phyloP scores from a whole-genome alignment of 2,797 vertebrate genomes.

The Notoglanidium macrostoma region DNA sequence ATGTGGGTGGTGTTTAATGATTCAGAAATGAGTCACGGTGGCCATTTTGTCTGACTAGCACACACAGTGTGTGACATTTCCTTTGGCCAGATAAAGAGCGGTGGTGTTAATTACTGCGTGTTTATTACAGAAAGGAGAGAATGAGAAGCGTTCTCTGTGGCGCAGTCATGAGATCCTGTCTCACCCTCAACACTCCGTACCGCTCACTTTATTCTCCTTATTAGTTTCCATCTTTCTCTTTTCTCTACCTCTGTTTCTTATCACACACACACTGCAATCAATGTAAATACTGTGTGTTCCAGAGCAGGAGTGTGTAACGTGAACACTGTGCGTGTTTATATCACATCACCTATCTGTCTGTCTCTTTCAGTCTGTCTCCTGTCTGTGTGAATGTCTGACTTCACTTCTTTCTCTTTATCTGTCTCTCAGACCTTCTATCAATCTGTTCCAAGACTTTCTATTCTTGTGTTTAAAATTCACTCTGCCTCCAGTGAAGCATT shows the following conservation, averaged over 20 bases:
- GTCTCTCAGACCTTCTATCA: background rate
- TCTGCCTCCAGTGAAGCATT: background rate
- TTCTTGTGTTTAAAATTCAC: background rate
- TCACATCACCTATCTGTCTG: background rate
- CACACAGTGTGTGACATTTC: background rate
- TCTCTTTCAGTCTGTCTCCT: background rate
- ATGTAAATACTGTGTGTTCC: background rate
- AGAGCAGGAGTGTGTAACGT: background rate
- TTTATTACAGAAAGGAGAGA: conserved; percentile 1
- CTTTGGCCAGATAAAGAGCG: background rate
- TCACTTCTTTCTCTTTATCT: background rate
- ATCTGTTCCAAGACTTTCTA: background rate
- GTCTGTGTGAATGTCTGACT: background rate
- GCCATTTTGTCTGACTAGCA: background rate
- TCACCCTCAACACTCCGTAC: background rate
- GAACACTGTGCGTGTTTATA: background rate
- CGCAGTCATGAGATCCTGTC: background rate
- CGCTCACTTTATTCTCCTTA: background rate
- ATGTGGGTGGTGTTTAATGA: background rate
- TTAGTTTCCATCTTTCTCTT: background rate
- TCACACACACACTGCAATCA: background rate
- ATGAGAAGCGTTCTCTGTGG: background rate
- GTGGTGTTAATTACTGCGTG: background rate
- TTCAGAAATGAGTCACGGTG: background rate
- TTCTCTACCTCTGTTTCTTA: background rate